A percentile compares a stretch with the other conserved stretches of the same genome.
Conservation (phyloP, 2,797 vertebrate species). For the Epinephelus awoara region DNA sequence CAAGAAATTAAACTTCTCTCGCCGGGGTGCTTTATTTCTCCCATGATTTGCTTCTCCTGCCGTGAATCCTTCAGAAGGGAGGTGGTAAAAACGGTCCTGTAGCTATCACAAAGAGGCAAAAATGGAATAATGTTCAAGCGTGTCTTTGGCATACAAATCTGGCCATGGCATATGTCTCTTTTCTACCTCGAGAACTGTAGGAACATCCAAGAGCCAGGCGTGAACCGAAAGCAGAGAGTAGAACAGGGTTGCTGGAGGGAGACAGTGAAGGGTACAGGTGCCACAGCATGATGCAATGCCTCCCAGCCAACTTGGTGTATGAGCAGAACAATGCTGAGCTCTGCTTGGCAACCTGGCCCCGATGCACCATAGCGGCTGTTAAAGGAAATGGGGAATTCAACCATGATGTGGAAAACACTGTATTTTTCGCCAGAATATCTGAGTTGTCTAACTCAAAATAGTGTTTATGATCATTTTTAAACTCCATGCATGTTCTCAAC, state of each 20-base stretch:
- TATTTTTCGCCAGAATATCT: neutral
- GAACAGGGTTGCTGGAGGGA: slow-evolving; percentile 31
- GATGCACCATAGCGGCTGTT: slow-evolving; percentile 4
- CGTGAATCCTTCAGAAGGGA: slow-evolving; percentile 37
- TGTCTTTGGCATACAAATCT: slow-evolving; percentile 37
- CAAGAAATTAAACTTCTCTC: slow-evolving; percentile 59
- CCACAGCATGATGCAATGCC: slow-evolving; percentile 50
- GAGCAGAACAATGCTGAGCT: slow-evolving; percentile 50
- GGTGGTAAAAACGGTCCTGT: slow-evolving; percentile 16
- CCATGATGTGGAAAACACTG: slow-evolving; percentile 33
- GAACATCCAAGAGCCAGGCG: slow-evolving; percentile 22
- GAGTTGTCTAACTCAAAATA: neutral
- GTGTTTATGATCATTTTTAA: slow-evolving; percentile 25
- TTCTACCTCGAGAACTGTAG: slow-evolving; percentile 28
- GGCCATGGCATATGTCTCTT: slow-evolving; percentile 16
- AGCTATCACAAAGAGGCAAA: slow-evolving; percentile 48
- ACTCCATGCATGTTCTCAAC: slow-evolving; percentile 16
- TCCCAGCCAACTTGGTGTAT: slow-evolving; percentile 33
- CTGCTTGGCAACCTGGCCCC: slow-evolving; percentile 24
- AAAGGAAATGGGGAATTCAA: slow-evolving; percentile 8
- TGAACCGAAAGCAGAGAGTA: slow-evolving; percentile 37
- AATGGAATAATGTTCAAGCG: slow-evolving; percentile 32
- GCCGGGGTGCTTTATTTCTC: slow-evolving; percentile 27
- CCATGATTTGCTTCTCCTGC: slow-evolving; percentile 43
- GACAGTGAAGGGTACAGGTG: slow-evolving; percentile 47